phyloP scores from a whole-genome alignment of 64 coral and sea anemone genomes.

The Hydrozoanthus tunicans region DNA sequence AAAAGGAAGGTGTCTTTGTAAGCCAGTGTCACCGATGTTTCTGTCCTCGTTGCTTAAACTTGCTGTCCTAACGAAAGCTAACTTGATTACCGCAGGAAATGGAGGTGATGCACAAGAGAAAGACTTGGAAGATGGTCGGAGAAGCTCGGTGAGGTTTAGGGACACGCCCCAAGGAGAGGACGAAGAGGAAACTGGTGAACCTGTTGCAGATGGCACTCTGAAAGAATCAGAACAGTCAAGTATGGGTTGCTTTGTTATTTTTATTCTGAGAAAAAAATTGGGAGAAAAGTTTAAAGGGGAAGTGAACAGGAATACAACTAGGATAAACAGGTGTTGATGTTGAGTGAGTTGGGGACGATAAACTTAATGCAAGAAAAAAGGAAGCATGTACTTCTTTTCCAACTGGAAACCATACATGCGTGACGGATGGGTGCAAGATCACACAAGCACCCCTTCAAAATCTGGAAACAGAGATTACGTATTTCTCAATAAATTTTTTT shows the following conservation, averaged over 20 bases:
- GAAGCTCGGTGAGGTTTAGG: constrained; percentile 56
- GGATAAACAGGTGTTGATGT: too few species aligned
- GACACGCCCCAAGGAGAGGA: constrained; percentile 40
- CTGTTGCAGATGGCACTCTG: background rate
- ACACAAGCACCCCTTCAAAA: too few species aligned
- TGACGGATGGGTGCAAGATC: too few species aligned
- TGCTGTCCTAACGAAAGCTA: background rate
- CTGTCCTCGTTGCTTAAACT: too few species aligned
- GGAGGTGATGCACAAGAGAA: constrained; percentile 29
- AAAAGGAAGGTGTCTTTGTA: too few species aligned
- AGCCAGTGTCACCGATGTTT: too few species aligned
- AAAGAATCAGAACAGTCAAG: constrained; percentile 8
- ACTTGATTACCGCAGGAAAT: constrained; percentile 1
- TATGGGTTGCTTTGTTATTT: background rate
- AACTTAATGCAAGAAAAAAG: too few species aligned
- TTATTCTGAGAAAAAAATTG: constrained; percentile 17
- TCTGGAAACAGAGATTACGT: too few species aligned
- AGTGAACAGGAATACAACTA: background rate
- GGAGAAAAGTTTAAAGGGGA: constrained; percentile 26
- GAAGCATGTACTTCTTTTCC: too few species aligned
- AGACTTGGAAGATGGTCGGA: background rate
- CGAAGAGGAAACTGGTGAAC: constrained; percentile 10
- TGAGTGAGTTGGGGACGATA: too few species aligned
- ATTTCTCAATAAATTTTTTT: too few species aligned
- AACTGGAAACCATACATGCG: too few species aligned